A percentile compares a stretch with the other conserved stretches of the same genome.
Conservation (phyloP, 2,888 invertebrate species). For the Patella ulyssiponensis region DNA sequence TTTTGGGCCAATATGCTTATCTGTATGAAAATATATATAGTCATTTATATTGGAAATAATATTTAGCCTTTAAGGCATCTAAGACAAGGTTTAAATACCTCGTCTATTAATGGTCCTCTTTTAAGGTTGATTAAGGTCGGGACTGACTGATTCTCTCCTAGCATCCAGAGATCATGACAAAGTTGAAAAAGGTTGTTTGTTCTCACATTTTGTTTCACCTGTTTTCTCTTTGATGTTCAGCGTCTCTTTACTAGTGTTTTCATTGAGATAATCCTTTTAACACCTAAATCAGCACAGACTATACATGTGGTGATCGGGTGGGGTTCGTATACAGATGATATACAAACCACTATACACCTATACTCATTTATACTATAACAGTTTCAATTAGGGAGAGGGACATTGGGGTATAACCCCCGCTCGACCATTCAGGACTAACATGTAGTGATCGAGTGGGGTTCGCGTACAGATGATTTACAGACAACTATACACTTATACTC, state of each 20-base stretch:
- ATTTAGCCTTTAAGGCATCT: too few species aligned
- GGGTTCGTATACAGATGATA: background rate
- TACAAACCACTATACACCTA: background rate
- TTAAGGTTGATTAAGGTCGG: too few species aligned
- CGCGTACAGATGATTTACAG: background rate
- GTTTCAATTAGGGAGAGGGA: background rate
- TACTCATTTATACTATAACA: background rate
- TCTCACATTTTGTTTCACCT: slow-evolving; percentile 13
- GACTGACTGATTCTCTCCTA: too few species aligned
- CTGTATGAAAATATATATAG: too few species aligned
- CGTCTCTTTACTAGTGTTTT: background rate
- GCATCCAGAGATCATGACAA: too few species aligned
- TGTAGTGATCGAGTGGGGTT: background rate
- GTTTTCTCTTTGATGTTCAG: slow-evolving; percentile 1
- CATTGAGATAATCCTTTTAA: background rate
- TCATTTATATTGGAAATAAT: too few species aligned
- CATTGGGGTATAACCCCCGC: too few species aligned
- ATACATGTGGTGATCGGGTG: background rate
- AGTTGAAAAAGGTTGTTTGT: background rate
- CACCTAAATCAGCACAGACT: slow-evolving; percentile 4
- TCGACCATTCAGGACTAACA: too few species aligned
- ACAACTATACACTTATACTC: background rate
- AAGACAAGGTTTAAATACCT: too few species aligned
- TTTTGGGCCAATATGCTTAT: too few species aligned
- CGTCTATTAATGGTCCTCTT: too few species aligned